Base-by-base conservation (phyloP, 2,888 invertebrate genomes). In the Tortricodes alternella region DNA sequence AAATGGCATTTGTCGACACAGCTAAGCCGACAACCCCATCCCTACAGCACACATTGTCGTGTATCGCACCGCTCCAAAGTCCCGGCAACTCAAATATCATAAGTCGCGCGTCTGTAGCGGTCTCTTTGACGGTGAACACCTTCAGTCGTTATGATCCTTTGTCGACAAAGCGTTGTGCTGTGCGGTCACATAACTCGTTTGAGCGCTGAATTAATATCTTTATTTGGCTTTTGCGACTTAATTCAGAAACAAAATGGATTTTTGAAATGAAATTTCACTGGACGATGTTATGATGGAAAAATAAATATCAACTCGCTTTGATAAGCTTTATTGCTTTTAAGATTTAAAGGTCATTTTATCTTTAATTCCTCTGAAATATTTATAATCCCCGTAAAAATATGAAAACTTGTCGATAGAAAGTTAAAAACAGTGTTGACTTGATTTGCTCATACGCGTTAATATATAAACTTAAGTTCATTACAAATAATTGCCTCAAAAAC, bases 1-100 rank as follows among this genome's bases (percentile, higher is more conserved):
- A 34, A 46, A 11, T 13, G 21, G 6, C 7, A 34, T 39, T 15
- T 19, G 44, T 50, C 49, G 56, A 43, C 50, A 49, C 29, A 5
- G 21, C n/a, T 7, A 18, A 38, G 35, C 11, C 37, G 32, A 38
- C 46, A 44, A 51, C 29, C 38, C 32, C 32, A 35, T 50, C 53
- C 53, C 56, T 37, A 34, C 49, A 11, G 27, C 27, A 49, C 58
- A 61, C 58, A 58, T 55, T 55, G 53, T 38, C 51, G 58, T 56
- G 59, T 62, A 64, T 65, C 49, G 52, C 46, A 38, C 44, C 53
- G 55, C 46, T 53, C 56, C 65, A 59, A 56, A 64, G 65, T 62
- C 62, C 68, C 65, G 66, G 62, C 64, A 78, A 74, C 67, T 75
- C 81, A 84, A 83, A 84, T 80, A 83, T 80, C 74, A 80, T 80